Conservation (phyloP, 2,113 vertebrate genomes). For the mouse (Mus musculus) region GRCm39 chr6:32217501-32218000, state of each 20-base stretch:
- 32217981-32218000: not conserved
- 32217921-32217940: not conserved
- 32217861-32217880: not conserved
- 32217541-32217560: not conserved
- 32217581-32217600: not conserved
- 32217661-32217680: not conserved
- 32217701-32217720: not conserved
- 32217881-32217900: not conserved
- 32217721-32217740: not conserved
- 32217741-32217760: accelerated
- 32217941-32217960: not conserved
- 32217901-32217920: not conserved
- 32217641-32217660: not conserved
- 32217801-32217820: not conserved
- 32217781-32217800: not conserved
- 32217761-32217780: not conserved
- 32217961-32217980: not conserved
- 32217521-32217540: not conserved
- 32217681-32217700: not conserved
- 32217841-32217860: not conserved
- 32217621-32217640: not conserved
- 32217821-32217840: not conserved
- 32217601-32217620: not conserved
- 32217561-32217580: not conserved
- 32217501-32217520: no score